Conservation (phyloP, 2,797 vertebrate species). For the Cygnus olor region DNA sequence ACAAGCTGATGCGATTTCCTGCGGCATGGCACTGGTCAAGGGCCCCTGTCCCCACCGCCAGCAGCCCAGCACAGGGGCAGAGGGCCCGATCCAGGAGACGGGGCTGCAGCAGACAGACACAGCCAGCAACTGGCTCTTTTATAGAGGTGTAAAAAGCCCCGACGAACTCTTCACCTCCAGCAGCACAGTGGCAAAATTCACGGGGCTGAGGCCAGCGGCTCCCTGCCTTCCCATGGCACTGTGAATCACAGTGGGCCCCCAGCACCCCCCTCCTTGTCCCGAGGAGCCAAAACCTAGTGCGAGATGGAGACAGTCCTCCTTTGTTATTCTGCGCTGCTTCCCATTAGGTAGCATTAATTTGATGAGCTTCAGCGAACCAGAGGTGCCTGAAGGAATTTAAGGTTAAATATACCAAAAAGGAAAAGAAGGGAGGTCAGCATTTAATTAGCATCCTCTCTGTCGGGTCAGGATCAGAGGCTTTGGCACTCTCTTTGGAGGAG, state of each 20-base stretch:
- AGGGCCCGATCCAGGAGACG: rapidly evolving
- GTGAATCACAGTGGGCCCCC: neutral
- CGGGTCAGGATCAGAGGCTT: conserved; percentile 46
- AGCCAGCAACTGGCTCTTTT: neutral
- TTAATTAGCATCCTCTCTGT: conserved; percentile 53
- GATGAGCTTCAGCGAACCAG: conserved; percentile 47
- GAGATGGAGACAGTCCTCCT: neutral
- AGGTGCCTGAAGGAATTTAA: conserved; percentile 69
- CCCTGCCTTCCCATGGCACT: neutral
- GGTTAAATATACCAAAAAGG: conserved; percentile 70
- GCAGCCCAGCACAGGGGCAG: neutral
- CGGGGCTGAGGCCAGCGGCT: neutral
- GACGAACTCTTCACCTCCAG: neutral
- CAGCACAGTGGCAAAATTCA: conserved; percentile 10
- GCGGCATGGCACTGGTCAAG: rapidly evolving
- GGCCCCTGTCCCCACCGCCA: neutral
- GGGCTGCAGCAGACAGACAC: neutral
- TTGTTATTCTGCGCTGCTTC: conserved; percentile 41
- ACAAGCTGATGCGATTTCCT: neutral
- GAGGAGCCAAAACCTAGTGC: neutral
- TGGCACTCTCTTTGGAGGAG: neutral
- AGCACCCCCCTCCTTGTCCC: neutral
- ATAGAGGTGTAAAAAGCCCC: neutral
- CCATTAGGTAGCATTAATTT: conserved; percentile 59
- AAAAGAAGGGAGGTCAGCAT: conserved; percentile 43